Conservation (phyloP, 1,140 invertebrate species). For the Dysdera silvatica region DNA sequence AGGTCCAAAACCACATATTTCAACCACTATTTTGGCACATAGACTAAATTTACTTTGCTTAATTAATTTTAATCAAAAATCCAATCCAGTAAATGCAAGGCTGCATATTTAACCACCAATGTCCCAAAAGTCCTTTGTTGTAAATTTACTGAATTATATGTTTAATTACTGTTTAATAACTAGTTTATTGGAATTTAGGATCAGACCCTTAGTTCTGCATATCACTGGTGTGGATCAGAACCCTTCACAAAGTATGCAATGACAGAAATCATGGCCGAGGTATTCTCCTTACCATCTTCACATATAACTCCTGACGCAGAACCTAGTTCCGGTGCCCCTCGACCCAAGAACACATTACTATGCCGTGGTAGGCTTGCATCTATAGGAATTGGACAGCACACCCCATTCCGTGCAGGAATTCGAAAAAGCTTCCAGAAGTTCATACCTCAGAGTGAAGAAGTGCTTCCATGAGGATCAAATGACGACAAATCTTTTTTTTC, state of each 20-base stretch:
- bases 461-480: too few relatives aligned
- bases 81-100: too few relatives aligned
- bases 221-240: conserved; percentile 51
- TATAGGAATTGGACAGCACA: conserved; percentile 43
- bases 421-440: conserved; percentile 9
- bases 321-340: conserved; percentile 37
- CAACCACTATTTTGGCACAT: too few relatives aligned
- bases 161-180: too few relatives aligned
- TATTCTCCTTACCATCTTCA: conserved; percentile 42
- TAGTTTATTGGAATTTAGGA: too few relatives aligned
- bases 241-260: conserved; percentile 53
- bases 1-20: too few relatives aligned
- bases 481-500: too few relatives aligned
- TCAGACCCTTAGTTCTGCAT: conserved; percentile 43
- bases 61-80: too few relatives aligned
- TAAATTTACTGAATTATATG: too few relatives aligned
- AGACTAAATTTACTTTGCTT: too few relatives aligned
- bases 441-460: neutral
- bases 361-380: conserved; percentile 43
- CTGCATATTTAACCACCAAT: too few relatives aligned
- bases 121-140: too few relatives aligned
- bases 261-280: conserved; percentile 47
- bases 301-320: conserved; percentile 43
- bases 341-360: conserved; percentile 48
- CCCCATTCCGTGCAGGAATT: conserved; percentile 46